A percentile compares a stretch with the other conserved stretches of the same genome.
Conservation (phyloP, 2,797 vertebrate genomes). For the Sciaenops ocellatus region DNA sequence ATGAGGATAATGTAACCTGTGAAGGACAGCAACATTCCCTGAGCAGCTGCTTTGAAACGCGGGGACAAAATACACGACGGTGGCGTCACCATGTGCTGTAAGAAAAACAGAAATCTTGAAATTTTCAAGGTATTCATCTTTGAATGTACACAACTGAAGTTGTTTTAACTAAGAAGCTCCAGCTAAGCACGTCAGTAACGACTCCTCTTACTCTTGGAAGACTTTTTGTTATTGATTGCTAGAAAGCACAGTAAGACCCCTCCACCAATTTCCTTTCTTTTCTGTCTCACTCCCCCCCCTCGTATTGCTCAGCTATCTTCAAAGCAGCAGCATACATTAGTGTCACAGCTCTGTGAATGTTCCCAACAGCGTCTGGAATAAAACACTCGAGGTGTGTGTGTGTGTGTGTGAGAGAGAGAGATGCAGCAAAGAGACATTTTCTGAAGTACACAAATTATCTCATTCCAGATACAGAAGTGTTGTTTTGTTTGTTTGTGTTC, state of each 20-base stretch:
- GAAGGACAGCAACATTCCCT: too few species aligned
- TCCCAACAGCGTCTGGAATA: conserved; percentile 29
- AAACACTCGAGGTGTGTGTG: conserved; percentile 11
- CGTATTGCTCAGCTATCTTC: conserved; percentile 55
- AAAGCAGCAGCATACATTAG: conserved; percentile 68
- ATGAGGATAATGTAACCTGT: too few species aligned
- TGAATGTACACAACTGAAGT: background rate
- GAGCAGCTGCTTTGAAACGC: too few species aligned
- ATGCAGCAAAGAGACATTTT: conserved; percentile 19
- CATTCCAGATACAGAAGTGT: conserved; percentile 10
- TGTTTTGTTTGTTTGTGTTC: conserved; percentile 12
- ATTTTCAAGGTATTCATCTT: background rate
- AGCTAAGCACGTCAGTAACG: background rate
- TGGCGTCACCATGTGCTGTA: too few species aligned
- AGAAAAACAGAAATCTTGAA: too few species aligned
- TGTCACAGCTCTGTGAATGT: conserved; percentile 48
- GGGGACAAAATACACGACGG: too few species aligned
- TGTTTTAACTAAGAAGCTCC: background rate
- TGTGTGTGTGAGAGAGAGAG: background rate
- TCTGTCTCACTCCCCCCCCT: conserved; percentile 9
- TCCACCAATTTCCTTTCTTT: conserved; percentile 15
- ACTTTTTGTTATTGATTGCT: conserved; percentile 38
- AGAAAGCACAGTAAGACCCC: conserved; percentile 25
- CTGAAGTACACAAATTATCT: conserved; percentile 27
- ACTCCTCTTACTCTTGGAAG: conserved; percentile 2